Conservation (phyloP, 2,113 vertebrate genomes). For the Pomatorhinus ruficollis region DNA sequence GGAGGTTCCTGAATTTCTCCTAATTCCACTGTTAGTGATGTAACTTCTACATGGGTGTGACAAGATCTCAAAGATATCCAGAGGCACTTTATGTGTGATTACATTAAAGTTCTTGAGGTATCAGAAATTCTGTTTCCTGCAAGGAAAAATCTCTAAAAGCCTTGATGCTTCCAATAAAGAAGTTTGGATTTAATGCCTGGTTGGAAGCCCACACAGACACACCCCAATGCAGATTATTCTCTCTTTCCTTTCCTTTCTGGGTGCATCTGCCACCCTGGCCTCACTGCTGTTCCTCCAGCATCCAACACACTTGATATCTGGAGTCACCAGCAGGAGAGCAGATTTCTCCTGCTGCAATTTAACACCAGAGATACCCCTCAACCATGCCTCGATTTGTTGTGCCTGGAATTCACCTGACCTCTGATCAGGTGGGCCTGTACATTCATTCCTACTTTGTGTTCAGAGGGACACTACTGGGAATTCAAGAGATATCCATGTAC, state of each 20-base stretch:
- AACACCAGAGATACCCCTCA: neutral
- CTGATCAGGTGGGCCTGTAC: neutral
- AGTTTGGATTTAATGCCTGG: neutral
- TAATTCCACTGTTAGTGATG: neutral
- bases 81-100: neutral
- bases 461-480: neutral
- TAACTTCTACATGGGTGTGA: neutral
- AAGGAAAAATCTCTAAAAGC: neutral
- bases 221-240: neutral
- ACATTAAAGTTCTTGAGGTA: neutral
- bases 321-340: neutral
- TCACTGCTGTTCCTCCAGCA: neutral
- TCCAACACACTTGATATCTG: rapidly evolving
- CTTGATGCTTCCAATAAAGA: neutral
- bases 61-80: neutral
- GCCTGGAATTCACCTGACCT: neutral
- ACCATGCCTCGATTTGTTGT: neutral
- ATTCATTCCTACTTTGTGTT: neutral
- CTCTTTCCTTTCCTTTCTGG: neutral
- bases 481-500: neutral
- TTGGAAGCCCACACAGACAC: rapidly evolving
- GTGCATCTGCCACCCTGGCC: neutral
- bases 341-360: neutral
- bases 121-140: neutral
- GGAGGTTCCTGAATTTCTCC: neutral